These are phyloP conservation scores for Nowickia ferox DNA, from an alignment of 2,888 invertebrate genomes.

Conservation along the genomic window DNA sequence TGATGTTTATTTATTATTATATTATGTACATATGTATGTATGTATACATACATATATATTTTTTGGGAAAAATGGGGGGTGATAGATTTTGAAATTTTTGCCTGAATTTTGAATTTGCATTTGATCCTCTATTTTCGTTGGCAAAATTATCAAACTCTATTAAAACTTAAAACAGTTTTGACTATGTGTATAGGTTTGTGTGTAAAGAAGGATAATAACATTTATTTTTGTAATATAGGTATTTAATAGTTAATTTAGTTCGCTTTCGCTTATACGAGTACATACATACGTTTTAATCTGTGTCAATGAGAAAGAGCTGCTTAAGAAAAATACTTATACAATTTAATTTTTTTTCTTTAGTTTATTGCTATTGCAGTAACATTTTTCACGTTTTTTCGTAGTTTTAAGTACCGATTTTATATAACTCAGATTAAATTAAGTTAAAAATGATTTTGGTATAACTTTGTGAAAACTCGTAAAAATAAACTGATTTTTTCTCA, in stretches of 20 bases:
- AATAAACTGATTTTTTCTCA: no score
- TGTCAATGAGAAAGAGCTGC: no score
- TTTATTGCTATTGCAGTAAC: no score
- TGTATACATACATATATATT: not conserved
- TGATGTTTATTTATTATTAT: constrained; percentile 19
- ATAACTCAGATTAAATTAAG: no score
- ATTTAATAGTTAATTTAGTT: not conserved
- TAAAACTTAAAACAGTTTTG: constrained; percentile 77
- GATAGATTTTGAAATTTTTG: constrained; percentile 21
- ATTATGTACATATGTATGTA: no score
- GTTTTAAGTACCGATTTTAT: no score
- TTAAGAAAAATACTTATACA: no score
- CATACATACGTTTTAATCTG: no score
- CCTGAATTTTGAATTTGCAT: not conserved
- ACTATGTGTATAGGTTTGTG: constrained; percentile 7
- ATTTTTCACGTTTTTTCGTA: no score
- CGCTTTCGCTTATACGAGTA: not conserved
- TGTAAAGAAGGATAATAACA: not conserved
- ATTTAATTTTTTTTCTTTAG: no score
- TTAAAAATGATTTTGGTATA: no score
- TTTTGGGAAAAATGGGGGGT: not conserved
- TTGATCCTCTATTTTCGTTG: not conserved
- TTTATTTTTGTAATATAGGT: constrained; percentile 14
- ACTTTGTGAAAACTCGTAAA: no score
- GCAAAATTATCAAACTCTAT: constrained; percentile 24